Percentiles rank a stretch among this genome's conserved stretches.
These are phyloP conservation scores for Phortica variegata DNA, from an alignment of 1,140 invertebrate genomes.

Conservation along the genomic window DNA sequence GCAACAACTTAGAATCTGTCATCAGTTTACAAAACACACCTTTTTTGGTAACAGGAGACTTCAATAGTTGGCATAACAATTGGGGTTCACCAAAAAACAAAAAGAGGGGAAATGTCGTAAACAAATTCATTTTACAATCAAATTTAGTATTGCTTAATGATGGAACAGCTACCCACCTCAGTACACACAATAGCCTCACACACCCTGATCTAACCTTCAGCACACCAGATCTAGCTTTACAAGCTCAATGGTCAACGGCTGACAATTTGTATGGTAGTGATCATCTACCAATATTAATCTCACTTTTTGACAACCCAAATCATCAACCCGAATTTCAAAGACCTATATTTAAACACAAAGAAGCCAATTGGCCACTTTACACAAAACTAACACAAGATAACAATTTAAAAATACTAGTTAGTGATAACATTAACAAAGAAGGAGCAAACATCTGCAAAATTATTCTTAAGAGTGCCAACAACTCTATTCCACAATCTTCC, in stretches of 20 bases:
- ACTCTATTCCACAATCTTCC: background rate
- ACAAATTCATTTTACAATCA: background rate
- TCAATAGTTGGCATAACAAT: conserved; percentile 4
- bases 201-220: background rate
- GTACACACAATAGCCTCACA: conserved; percentile 3
- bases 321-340: too few species aligned
- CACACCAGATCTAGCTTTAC: background rate
- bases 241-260: background rate
- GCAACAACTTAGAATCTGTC: background rate
- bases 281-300: conserved; percentile 4
- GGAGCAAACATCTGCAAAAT: conserved; percentile 5
- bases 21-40: background rate
- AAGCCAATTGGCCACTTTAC: conserved; percentile 1
- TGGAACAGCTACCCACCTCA: conserved; percentile 6
- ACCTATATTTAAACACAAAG: too few species aligned
- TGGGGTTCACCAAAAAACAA: conserved; percentile 5
- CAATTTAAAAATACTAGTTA: conserved; percentile 2
- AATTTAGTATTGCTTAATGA: conserved; percentile 3
- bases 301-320: too few species aligned
- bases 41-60: too few species aligned
- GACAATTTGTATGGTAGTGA: conserved; percentile 2
- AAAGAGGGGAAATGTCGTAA: conserved; percentile 1
- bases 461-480: background rate
- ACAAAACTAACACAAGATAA: conserved; percentile 2
- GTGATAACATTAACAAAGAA: conserved; percentile 9